phyloP scores from a whole-genome alignment of 2,113 vertebrate genomes.

The Paracanthobrama guichenoti region DNA sequence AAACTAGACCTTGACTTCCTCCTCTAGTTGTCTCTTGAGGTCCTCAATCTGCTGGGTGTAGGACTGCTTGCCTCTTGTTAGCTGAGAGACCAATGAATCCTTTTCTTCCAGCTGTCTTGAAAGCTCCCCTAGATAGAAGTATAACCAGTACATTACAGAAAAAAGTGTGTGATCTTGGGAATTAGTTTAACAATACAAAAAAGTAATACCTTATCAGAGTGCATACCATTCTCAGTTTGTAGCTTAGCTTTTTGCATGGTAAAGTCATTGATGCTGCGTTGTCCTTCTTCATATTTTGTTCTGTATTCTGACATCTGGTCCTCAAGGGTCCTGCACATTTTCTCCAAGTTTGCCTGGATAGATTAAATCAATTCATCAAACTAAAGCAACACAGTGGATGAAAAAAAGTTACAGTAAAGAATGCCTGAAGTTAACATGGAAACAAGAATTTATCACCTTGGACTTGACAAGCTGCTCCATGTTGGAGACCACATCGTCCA shows the following conservation, averaged over 20 bases:
- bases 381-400: too few species aligned
- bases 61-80: slow-evolving; percentile 81
- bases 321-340: slow-evolving; percentile 81
- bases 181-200: not conserved
- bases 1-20: slow-evolving; percentile 75
- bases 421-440: not conserved
- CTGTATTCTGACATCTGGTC: slow-evolving; percentile 84
- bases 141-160: not conserved
- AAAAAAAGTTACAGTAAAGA: not conserved
- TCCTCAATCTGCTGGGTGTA: slow-evolving; percentile 84
- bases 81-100: slow-evolving; percentile 79
- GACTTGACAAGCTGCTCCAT: slow-evolving; percentile 74
- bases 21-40: slow-evolving; percentile 84
- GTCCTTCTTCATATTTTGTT: slow-evolving; percentile 79
- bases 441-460: not conserved
- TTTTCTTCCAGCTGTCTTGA: slow-evolving; percentile 82
- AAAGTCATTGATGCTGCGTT: slow-evolving; percentile 75
- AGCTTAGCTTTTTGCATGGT: slow-evolving; percentile 77
- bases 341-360: slow-evolving; percentile 79
- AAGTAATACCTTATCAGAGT: not conserved
- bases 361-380: too few species aligned
- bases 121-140: slow-evolving; percentile 62
- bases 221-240: slow-evolving; percentile 80
- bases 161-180: not conserved
- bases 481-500: slow-evolving; percentile 83